Conservation (phyloP, 1,140 invertebrate genomes). For the Calephelis virginiensis region DNA sequence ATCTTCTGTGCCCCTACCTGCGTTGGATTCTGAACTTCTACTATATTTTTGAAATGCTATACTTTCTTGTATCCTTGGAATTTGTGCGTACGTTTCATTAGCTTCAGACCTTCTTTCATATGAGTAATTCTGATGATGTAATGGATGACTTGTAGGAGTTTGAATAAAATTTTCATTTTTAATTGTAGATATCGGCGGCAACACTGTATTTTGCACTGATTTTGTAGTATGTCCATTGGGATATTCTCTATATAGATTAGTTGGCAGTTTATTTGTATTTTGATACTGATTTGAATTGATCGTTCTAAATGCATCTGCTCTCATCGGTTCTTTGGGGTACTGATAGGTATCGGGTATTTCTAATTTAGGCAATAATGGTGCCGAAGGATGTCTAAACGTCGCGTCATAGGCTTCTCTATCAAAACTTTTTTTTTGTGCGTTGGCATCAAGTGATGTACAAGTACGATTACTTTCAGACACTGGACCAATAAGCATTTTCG, state of each 20-base stretch:
- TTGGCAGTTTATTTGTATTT: conserved; percentile 48
- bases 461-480: conserved; percentile 76
- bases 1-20: conserved; percentile 42
- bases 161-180: conserved; percentile 72
- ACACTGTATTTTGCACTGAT: conserved; percentile 51
- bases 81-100: conserved; percentile 47
- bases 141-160: conserved; percentile 48
- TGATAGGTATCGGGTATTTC: conserved; percentile 69
- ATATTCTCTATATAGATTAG: conserved; percentile 49
- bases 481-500: conserved; percentile 77
- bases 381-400: conserved; percentile 62
- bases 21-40: conserved; percentile 49
- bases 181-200: conserved; percentile 77
- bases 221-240: conserved; percentile 46
- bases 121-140: conserved; percentile 53
- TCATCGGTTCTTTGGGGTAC: conserved; percentile 59
- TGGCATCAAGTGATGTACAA: conserved; percentile 52
- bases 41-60: conserved; percentile 67
- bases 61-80: conserved; percentile 56
- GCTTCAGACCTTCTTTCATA: conserved; percentile 48
- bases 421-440: conserved; percentile 65
- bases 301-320: conserved; percentile 45
- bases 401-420: conserved; percentile 60
- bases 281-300: conserved; percentile 42
- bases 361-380: conserved; percentile 70